Base-by-base conservation (phyloP, 2,888 invertebrate species). In the Marasmarcha lunaedactyla region DNA sequence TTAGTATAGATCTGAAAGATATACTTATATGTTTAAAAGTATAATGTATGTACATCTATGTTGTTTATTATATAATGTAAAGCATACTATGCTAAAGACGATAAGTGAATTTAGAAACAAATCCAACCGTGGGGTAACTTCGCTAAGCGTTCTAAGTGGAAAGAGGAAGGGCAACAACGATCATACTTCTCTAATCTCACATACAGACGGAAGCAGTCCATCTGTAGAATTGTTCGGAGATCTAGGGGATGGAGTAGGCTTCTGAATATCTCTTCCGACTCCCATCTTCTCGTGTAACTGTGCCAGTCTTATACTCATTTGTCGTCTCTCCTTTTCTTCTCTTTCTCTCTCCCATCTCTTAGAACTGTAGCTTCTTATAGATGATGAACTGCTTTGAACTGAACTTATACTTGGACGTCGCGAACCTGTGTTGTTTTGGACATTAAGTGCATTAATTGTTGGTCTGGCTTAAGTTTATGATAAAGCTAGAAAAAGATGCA, bases 321-420 rank as follows among this genome's bases (percentile, higher is more conserved):
- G 92, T 38, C 93, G 78, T 57, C 91, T 88, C 61, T 93, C 92
- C 64, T 92, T 92, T 65, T 93, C 91, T 63, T 91, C 92, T 42
- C 91, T 74, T 61, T 94, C 94, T 52, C 89, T 86, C 66, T 94
- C 94, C 72, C 92, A 91, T 47, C 91, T 86, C 65, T 89, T 87
- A 52, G 91, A 87, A 62, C 93, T 92, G 74, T 92, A 93, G 72
- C 93, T 93, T 63, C 91, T 88, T 47, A 92, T 88, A 38, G 93
- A 94, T 45, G 91, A 93, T 54, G 90, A 89, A 66, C 90, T 90
- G 85, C 93, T 93, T 68, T 94, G 93, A 57, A 94, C 86, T 48
- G 93, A 94, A 51, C 90, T 91, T 85, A 93, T 84, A 86, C 93
- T 93, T 83, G 93, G 93, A 85, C 93, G 89, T 86, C 93, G 87